phyloP scores from a whole-genome alignment of 1,140 invertebrate species.

The Antheraea pernyi region DNA sequence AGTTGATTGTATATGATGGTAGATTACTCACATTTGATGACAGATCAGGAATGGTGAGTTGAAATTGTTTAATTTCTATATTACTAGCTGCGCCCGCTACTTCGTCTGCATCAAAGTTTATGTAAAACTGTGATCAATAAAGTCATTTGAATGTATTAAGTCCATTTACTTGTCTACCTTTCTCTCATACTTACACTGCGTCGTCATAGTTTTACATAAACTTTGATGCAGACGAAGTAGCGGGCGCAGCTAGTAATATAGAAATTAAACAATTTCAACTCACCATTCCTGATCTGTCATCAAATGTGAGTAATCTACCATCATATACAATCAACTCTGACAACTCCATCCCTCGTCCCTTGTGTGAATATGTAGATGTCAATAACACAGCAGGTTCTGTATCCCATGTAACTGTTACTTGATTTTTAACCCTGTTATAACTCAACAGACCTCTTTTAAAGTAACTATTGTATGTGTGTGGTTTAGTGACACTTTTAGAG shows the following conservation, averaged over 20 bases:
- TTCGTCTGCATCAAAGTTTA: too few relatives aligned
- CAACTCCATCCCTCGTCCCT: slow-evolving; percentile 97
- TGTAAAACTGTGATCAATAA: too few relatives aligned
- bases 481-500: slow-evolving; percentile 85
- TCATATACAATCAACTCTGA: slow-evolving; percentile 98
- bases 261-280: slow-evolving; percentile 19
- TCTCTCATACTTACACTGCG: too few relatives aligned
- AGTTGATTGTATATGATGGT: slow-evolving; percentile 96
- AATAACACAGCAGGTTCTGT: slow-evolving; percentile 79
- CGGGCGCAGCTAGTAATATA: too few relatives aligned
- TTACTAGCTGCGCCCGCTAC: too few relatives aligned
- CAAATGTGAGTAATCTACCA: slow-evolving; percentile 94
- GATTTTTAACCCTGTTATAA: slow-evolving; percentile 81
- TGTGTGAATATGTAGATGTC: slow-evolving; percentile 87
- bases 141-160: too few relatives aligned
- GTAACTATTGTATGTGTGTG: slow-evolving; percentile 89
- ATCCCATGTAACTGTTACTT: slow-evolving; percentile 87
- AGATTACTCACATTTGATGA: slow-evolving; percentile 96
- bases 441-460: slow-evolving; percentile 87
- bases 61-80: not conserved
- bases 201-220: too few relatives aligned
- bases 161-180: too few relatives aligned
- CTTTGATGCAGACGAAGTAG: too few relatives aligned
- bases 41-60: slow-evolving; percentile 90
- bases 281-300: slow-evolving; percentile 96